Base-by-base conservation (phyloP, 2,113 vertebrate genomes). In the Misgurnus mizolepis region DNA sequence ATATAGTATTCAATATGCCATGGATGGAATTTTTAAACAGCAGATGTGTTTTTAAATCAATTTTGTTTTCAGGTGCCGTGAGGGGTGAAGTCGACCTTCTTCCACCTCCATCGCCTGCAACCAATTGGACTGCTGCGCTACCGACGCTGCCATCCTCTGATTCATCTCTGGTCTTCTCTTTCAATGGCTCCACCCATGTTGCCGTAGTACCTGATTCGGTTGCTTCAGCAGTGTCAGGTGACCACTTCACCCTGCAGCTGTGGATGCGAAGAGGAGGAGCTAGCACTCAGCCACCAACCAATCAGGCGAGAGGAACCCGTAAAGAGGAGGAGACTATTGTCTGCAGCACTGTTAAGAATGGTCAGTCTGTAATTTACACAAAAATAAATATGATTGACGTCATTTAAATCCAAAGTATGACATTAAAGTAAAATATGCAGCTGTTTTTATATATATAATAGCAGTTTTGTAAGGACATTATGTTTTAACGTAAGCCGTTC, bases 91-190 rank as follows among this genome's bases (percentile, higher is more conserved):
- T 99, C 0, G 98, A 99, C 83, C 91, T 99, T 76, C 91, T 99
- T 84, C 97, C 97, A 0, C 95, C 97, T 85, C 95, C 96, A 0
- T 95, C 95, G 22, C 96, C 95, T 17, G 92, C 86, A 0, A 95
- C 95, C 15, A 99, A 98, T 91, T 99, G 98, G 98, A 99, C 98
- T 0, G 92, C 95, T 0, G 93, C 93, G 0, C 93, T 99, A 78
- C 97, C 96, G 0, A 96, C 97, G 10, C 95, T 99, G 61, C 97
- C 98, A 73, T 98, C 96, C 81, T 97, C 97, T 70, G 97, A 98
- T 88, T 98, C 96, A 83, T 98, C 97, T 79, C 94, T 97, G 40
- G 97, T 99, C 83, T 99, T 98, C 87, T 98, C 96, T 91, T 99
- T 99, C 87, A 98, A 99, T 0, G 97, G 96, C 75, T 97, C 93